phyloP scores from a whole-genome alignment of 2,888 invertebrate genomes.

The Agrenia bidenticulata region DNA sequence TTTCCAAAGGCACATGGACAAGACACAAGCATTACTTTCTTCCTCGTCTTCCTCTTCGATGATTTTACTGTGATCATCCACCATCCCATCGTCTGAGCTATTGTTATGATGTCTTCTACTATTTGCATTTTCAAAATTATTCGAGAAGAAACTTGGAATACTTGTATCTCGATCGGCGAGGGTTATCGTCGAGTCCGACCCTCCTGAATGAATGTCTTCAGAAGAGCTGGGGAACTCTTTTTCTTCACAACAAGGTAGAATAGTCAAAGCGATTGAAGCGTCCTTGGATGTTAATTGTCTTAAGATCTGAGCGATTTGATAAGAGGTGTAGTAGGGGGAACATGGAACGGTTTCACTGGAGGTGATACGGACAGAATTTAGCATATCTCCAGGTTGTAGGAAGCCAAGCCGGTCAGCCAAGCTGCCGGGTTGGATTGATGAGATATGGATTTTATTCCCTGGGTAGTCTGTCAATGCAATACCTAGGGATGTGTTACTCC shows the following conservation, averaged over 20 bases:
- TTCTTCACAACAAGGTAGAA: slow-evolving; percentile 39
- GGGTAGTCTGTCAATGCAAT: slow-evolving; percentile 46
- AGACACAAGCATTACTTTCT: slow-evolving; percentile 22
- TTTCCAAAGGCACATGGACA: slow-evolving; percentile 47
- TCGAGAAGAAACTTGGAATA: neutral
- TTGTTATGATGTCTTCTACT: neutral
- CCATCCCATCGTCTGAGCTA: neutral
- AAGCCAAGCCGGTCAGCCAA: slow-evolving; percentile 49
- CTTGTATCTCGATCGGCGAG: slow-evolving; percentile 22
- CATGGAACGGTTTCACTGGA: slow-evolving; percentile 45
- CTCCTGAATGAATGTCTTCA: slow-evolving; percentile 18
- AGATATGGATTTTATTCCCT: slow-evolving; percentile 48
- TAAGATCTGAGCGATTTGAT: slow-evolving; percentile 51
- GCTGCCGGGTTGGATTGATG: slow-evolving; percentile 49
- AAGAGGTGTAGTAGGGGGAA: slow-evolving; percentile 48
- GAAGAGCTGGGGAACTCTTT: slow-evolving; percentile 16
- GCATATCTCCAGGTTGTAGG: slow-evolving; percentile 42
- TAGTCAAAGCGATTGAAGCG: slow-evolving; percentile 44
- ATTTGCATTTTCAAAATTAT: slow-evolving; percentile 13
- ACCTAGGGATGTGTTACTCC: slow-evolving; percentile 49
- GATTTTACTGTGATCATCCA: neutral
- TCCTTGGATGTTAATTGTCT: slow-evolving; percentile 40
- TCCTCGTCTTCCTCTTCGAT: slow-evolving; percentile 26
- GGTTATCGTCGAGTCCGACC: slow-evolving; percentile 45
- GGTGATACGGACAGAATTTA: slow-evolving; percentile 46